Percentiles rank a stretch among this genome's conserved stretches.
These are phyloP conservation scores for Apocrypta bakeri DNA, from an alignment of 1,140 invertebrate species.

Conservation along the genomic window DNA sequence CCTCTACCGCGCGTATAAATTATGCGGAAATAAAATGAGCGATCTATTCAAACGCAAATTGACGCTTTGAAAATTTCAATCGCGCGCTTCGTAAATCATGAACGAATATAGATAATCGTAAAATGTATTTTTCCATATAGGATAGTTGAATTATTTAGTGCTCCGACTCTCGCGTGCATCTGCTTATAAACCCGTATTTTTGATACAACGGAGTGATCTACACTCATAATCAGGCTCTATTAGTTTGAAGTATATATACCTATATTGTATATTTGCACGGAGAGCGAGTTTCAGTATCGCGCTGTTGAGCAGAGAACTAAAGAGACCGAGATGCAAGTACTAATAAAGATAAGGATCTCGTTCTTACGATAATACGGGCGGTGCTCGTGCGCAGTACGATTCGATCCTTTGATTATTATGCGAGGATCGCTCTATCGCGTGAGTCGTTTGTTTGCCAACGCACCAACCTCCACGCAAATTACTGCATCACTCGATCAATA, in stretches of 20 bases:
- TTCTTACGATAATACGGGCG: conserved; percentile 58
- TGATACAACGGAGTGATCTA: neutral
- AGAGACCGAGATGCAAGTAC: neutral
- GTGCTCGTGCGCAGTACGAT: conserved; percentile 58
- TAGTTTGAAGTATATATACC: no score
- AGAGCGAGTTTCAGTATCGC: neutral
- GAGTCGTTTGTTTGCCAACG: conserved; percentile 54
- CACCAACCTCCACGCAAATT: conserved; percentile 8
- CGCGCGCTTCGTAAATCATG: neutral
- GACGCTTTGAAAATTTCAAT: neutral
- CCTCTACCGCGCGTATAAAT: no score
- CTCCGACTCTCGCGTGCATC: neutral
- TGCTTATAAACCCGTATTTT: neutral
- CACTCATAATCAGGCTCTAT: neutral
- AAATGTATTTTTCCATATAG: neutral
- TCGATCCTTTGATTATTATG: conserved; percentile 64
- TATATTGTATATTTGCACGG: neutral
- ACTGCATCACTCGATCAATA: neutral
- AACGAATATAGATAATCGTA: neutral
- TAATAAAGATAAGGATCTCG: conserved; percentile 41
- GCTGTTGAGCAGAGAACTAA: neutral
- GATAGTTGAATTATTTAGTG: neutral
- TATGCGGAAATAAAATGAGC: no score
- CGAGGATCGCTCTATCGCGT: conserved; percentile 62
- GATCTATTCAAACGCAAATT: neutral